These are phyloP conservation scores for Disparrhopalites patrizii DNA, from an alignment of 2,888 invertebrate genomes.

Conservation along the genomic window DNA sequence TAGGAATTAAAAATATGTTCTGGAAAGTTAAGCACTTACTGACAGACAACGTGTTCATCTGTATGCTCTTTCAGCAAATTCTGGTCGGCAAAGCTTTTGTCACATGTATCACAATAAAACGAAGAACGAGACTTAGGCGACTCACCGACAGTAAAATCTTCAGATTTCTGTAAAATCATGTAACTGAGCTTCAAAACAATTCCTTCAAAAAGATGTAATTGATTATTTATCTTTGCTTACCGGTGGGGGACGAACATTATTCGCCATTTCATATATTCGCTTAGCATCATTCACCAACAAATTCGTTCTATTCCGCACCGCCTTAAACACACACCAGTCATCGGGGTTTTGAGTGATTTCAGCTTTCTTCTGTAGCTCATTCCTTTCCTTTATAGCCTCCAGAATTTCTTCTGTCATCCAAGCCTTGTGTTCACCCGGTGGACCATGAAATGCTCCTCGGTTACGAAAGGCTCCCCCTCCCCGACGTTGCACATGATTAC, in stretches of 20 bases:
- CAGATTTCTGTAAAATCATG: too few species aligned
- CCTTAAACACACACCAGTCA: slow-evolving; percentile 17
- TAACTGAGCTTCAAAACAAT: too few species aligned
- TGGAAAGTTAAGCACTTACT: slow-evolving; percentile 37
- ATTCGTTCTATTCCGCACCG: not conserved
- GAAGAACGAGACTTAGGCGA: too few species aligned
- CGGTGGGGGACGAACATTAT: too few species aligned
- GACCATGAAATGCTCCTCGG: too few species aligned
- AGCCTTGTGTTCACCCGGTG: too few species aligned
- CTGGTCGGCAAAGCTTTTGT: slow-evolving; percentile 64
- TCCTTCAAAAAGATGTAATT: too few species aligned
- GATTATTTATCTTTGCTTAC: too few species aligned
- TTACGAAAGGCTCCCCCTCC: too few species aligned
- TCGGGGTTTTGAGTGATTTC: not conserved
- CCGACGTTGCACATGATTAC: too few species aligned
- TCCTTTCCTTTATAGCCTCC: not conserved
- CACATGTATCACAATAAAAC: slow-evolving; percentile 66
- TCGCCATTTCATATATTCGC: not conserved
- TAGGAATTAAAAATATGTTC: not conserved
- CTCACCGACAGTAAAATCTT: too few species aligned
- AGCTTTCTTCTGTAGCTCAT: slow-evolving; percentile 4
- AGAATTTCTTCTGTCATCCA: slow-evolving; percentile 13
- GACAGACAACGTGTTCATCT: slow-evolving; percentile 70
- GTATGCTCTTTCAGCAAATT: slow-evolving; percentile 64
- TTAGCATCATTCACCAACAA: slow-evolving; percentile 11